These are phyloP conservation scores for Drosophila mauritiana DNA, from an alignment of 1,140 invertebrate genomes.

Conservation along the genomic window DNA sequence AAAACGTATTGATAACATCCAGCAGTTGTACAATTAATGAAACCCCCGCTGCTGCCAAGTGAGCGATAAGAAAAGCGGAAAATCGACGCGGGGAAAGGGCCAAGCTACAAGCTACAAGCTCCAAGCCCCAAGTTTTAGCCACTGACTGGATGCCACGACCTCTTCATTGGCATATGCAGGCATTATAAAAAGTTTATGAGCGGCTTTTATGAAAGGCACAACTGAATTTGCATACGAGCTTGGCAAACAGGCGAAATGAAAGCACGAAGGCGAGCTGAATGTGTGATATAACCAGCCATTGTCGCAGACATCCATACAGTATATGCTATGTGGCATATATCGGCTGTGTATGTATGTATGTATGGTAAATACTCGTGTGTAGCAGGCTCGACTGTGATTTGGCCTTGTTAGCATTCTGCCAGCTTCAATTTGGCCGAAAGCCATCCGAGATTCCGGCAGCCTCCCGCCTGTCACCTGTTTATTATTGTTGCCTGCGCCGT, in stretches of 20 bases:
- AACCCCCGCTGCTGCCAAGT: too few relatives aligned
- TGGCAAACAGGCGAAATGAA: conserved; percentile 31
- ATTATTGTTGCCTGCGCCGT: conserved; percentile 50
- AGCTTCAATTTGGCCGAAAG: conserved; percentile 48
- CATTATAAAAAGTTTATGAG: conserved; percentile 62
- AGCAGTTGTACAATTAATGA: neutral
- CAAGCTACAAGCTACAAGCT: too few relatives aligned
- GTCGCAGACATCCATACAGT: conserved; percentile 8
- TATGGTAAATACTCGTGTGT: neutral
- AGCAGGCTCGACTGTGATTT: conserved; percentile 51
- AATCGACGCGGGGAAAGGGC: neutral
- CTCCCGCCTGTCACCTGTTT: conserved; percentile 19
- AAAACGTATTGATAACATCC: too few relatives aligned
- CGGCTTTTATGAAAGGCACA: conserved; percentile 61
- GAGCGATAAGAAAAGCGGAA: conserved; percentile 7
- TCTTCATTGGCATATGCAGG: conserved; percentile 57
- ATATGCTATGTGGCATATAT: neutral
- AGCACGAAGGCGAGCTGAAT: neutral
- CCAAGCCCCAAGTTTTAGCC: conserved; percentile 2
- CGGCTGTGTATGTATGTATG: too few relatives aligned
- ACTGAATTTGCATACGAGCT: conserved; percentile 64
- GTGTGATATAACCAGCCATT: conserved; percentile 36
- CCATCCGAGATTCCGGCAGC: conserved; percentile 4
- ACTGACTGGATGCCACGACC: conserved; percentile 11
- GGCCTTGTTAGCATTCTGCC: conserved; percentile 39